Percentiles rank a stretch among this genome's conserved stretches.
These are phyloP conservation scores for Trochalopteron elliotii DNA, from an alignment of 2,113 vertebrate species.

Conservation along the genomic window DNA sequence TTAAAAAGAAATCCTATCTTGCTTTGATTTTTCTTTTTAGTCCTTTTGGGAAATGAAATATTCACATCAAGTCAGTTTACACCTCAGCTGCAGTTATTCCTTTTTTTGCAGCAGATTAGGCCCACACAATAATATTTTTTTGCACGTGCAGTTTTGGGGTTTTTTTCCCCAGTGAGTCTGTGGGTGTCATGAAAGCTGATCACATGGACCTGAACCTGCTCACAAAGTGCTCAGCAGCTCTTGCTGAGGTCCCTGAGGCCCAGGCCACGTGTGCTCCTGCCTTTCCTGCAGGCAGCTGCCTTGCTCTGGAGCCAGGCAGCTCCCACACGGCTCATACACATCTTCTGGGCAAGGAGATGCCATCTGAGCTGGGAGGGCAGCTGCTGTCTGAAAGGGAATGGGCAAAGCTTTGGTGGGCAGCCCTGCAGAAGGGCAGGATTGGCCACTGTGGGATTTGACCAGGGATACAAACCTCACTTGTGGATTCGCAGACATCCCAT, in stretches of 20 bases:
- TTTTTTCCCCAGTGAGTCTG: not conserved
- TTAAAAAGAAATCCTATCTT: not conserved
- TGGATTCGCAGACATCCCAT: not conserved
- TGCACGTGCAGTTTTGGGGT: not conserved
- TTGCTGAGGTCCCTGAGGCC: not conserved
- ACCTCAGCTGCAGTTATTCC: not conserved
- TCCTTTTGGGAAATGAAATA: not conserved
- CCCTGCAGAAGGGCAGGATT: not conserved
- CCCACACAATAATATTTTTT: not conserved
- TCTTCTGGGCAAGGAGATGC: not conserved
- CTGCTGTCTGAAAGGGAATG: not conserved
- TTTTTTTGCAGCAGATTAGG: not conserved
- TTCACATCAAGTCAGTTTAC: not conserved
- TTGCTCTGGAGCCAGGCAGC: not conserved
- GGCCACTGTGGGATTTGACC: not conserved
- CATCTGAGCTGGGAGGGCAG: not conserved
- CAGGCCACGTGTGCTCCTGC: not conserved
- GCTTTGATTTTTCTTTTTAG: not conserved
- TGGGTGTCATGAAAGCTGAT: not conserved
- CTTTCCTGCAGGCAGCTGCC: not conserved
- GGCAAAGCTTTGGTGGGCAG: not conserved
- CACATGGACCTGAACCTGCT: not conserved
- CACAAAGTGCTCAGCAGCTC: not conserved
- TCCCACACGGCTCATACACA: fast-evolving
- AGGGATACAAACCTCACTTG: not conserved